These are phyloP conservation scores for Diglossa cyanea DNA, from an alignment of 2,797 vertebrate genomes.

Conservation along the genomic window DNA sequence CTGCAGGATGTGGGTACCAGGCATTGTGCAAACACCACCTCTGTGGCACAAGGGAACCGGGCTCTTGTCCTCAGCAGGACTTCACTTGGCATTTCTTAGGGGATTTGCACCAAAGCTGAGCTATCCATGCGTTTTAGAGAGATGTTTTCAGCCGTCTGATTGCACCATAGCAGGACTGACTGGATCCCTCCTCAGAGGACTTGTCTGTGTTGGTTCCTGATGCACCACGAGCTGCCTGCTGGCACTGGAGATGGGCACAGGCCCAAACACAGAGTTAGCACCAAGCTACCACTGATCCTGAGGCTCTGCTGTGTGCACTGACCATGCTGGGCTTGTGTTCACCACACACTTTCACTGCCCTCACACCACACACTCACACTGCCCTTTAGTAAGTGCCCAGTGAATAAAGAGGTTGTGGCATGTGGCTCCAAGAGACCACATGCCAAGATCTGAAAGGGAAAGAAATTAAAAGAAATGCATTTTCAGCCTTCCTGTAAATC, in stretches of 20 bases:
- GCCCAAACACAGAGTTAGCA: not conserved
- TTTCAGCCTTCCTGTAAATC: not conserved
- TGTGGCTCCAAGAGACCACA: not conserved
- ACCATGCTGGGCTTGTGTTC: not conserved
- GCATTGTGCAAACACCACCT: not conserved
- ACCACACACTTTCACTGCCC: not conserved
- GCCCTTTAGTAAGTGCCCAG: not conserved
- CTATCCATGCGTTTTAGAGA: not conserved
- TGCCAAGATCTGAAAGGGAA: not conserved
- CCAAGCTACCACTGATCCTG: not conserved
- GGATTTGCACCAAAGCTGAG: not conserved
- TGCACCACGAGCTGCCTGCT: not conserved
- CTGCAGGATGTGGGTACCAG: not conserved
- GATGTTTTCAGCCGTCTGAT: not conserved
- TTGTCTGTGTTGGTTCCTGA: not conserved
- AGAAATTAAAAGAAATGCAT: not conserved
- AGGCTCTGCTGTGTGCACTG: not conserved
- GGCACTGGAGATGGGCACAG: not conserved
- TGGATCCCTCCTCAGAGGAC: not conserved
- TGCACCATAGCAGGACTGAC: not conserved
- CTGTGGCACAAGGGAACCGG: not conserved
- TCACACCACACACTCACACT: not conserved
- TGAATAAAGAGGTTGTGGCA: not conserved
- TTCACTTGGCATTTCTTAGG: not conserved
- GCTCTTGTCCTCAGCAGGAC: not conserved